Evolutionary conservation across 2,113 vertebrate species (phyloP).

Genomic region (Amazona guildingii): DNA sequence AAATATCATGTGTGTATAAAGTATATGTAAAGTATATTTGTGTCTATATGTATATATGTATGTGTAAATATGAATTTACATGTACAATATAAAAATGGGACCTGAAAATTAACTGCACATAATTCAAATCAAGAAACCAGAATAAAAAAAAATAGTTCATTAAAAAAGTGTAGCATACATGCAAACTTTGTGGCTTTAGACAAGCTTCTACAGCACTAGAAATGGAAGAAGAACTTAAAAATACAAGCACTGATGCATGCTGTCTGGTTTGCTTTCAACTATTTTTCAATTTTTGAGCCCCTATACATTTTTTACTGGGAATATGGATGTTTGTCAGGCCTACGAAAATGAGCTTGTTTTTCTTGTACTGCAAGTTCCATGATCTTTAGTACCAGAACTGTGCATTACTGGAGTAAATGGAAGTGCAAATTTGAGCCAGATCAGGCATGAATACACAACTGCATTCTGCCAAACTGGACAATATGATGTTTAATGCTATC

Average conservation of each 20-base stretch:
- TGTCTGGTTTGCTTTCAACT: neutral
- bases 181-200: conserved; percentile 2
- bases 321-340: neutral
- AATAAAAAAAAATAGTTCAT: fast-evolving
- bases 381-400: neutral
- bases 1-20: neutral
- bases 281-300: neutral
- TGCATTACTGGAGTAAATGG: neutral
- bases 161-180: neutral
- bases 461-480: neutral
- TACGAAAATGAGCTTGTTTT: conserved; percentile 25
- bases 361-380: neutral
- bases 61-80: neutral
- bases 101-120: neutral
- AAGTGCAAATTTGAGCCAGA: neutral
- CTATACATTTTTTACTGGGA: neutral
- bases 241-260: neutral
- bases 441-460: neutral
- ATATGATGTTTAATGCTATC: neutral
- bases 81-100: neutral
- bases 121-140: neutral
- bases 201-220: neutral
- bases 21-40: neutral
- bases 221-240: neutral
- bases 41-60: too few relatives aligned